These are phyloP conservation scores for Promerops cafer DNA, from an alignment of 2,113 vertebrate genomes.

Conservation along the genomic window DNA sequence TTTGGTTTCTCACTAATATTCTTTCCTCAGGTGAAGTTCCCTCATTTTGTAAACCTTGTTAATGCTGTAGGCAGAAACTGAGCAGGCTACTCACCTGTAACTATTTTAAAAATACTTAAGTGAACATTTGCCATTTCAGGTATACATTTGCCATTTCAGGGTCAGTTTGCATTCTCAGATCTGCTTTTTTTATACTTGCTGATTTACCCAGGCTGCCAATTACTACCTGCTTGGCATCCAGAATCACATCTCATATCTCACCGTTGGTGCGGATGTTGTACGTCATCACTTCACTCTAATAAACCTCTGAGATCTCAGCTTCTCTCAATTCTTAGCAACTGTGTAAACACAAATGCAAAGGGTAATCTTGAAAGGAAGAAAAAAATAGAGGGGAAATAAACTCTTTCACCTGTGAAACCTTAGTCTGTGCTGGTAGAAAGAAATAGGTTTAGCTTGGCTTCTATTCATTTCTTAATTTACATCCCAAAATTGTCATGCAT, in stretches of 20 bases:
- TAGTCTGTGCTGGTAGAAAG: constrained; percentile 1
- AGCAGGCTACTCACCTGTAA: neutral
- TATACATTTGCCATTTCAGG: neutral
- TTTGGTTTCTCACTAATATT: neutral
- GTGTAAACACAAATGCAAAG: constrained; percentile 1
- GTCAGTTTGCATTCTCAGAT: neutral
- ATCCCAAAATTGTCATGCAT: constrained; percentile 62
- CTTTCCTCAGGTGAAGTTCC: neutral
- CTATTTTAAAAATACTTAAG: neutral
- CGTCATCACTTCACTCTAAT: neutral
- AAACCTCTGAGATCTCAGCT: neutral
- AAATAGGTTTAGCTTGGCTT: constrained; percentile 53
- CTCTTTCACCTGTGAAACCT: constrained; percentile 27
- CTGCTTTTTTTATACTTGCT: neutral
- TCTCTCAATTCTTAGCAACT: constrained; percentile 40
- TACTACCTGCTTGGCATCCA: neutral
- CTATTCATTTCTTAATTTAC: constrained; percentile 43
- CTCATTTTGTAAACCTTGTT: neutral
- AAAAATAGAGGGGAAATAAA: constrained; percentile 3
- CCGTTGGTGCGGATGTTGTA: neutral
- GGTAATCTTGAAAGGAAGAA: neutral
- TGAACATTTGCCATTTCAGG: neutral
- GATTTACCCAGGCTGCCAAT: neutral
- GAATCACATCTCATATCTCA: neutral
- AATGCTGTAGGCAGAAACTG: neutral